phyloP scores from a whole-genome alignment of 2,888 invertebrate genomes.

The Agonopterix arenella region DNA sequence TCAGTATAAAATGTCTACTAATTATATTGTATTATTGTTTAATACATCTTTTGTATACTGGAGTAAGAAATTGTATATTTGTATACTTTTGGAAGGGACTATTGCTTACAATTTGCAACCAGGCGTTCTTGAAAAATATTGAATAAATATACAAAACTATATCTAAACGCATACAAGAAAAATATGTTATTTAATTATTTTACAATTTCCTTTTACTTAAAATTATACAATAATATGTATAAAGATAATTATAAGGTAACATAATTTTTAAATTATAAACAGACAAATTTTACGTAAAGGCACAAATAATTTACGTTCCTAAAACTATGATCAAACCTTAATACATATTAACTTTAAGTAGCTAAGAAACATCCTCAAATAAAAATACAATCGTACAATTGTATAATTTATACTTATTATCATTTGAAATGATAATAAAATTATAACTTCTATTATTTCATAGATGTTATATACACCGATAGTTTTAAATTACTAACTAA shows the following conservation, averaged over 20 bases:
- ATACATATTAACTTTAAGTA: constrained; percentile 2
- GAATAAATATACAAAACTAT: constrained; percentile 6
- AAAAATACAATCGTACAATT: neutral
- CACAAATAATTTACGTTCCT: constrained; percentile 64
- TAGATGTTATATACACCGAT: too few species aligned
- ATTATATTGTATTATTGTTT: neutral
- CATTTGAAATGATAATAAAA: too few species aligned
- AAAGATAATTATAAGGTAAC: constrained; percentile 26
- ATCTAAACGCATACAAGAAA: neutral
- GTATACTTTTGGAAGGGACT: constrained; percentile 18
- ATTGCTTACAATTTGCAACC: constrained; percentile 41
- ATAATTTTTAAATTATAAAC: constrained; percentile 21
- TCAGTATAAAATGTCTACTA: constrained; percentile 5
- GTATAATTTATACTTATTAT: too few species aligned
- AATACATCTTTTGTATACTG: constrained; percentile 1
- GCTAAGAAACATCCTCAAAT: constrained; percentile 2
- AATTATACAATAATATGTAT: constrained; percentile 12
- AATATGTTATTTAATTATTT: constrained; percentile 1
- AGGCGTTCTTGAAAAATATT: constrained; percentile 21
- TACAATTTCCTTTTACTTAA: constrained; percentile 9
- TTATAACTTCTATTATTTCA: too few species aligned
- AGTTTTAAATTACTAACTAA: too few species aligned
- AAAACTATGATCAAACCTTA: constrained; percentile 16
- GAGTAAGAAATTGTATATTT: constrained; percentile 16
- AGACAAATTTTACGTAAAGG: constrained; percentile 36